phyloP scores from a whole-genome alignment of 2,888 invertebrate genomes.

The Leucophenga maculata region DNA sequence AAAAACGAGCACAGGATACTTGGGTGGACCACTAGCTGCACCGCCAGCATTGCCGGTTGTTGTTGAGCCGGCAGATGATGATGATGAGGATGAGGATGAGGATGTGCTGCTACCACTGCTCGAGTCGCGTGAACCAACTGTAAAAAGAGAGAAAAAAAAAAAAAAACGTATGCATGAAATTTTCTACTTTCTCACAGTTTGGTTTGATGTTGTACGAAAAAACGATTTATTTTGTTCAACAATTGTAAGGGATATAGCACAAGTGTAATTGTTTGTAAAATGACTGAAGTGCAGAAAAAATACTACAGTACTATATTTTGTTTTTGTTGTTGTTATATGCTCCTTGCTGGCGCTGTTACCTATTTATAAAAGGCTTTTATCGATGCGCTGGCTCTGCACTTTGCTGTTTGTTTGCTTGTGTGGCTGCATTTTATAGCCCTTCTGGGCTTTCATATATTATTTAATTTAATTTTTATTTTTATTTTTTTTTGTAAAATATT shows the following conservation, averaged over 20 bases:
- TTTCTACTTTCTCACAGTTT: not conserved
- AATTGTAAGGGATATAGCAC: constrained; percentile 17
- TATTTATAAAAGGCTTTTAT: not conserved
- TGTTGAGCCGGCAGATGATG: constrained; percentile 46
- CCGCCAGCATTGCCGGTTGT: constrained; percentile 43
- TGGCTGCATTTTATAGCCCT: not conserved
- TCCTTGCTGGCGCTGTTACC: not conserved
- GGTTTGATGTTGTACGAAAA: not conserved
- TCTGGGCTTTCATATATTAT: not conserved
- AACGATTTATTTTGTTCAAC: constrained; percentile 16
- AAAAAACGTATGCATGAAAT: not conserved
- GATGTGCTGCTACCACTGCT: constrained; percentile 48
- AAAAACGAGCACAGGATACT: constrained; percentile 93
- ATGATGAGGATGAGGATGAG: constrained; percentile 41
- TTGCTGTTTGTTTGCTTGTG: not conserved
- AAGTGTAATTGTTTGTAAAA: constrained; percentile 28
- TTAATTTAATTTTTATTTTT: not conserved
- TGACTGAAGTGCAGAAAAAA: constrained; percentile 2
- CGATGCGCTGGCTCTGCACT: not conserved
- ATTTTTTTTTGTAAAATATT: too few relatives aligned
- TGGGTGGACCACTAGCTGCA: constrained; percentile 69
- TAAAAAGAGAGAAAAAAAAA: constrained; percentile 41
- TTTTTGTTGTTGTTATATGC: not conserved
- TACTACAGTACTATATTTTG: not conserved
- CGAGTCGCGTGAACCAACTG: constrained; percentile 71